Evolutionary conservation across 2,888 invertebrate genomes (phyloP).

Genomic region (Drosophila eohydei): DNA sequence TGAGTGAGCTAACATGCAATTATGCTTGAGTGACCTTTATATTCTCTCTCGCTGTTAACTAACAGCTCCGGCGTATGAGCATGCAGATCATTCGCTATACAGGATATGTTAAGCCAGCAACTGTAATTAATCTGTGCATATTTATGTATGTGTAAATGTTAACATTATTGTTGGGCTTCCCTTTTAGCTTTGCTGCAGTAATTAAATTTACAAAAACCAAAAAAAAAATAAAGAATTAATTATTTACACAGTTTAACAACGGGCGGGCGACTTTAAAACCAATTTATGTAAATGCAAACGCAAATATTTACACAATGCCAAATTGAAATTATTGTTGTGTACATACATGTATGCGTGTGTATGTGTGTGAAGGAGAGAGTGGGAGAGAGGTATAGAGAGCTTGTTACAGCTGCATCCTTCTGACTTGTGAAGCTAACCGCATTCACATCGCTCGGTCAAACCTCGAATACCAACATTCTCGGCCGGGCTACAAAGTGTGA

Average conservation of each 20-base stretch:
- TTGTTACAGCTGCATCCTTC: slow-evolving; percentile 6
- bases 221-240: slow-evolving; percentile 64
- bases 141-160: slow-evolving; percentile 4
- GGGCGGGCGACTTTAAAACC: slow-evolving; percentile 57
- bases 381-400: not conserved
- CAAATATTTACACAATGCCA: slow-evolving; percentile 65
- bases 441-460: slow-evolving; percentile 19
- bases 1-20: not conserved
- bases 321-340: slow-evolving; percentile 63
- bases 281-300: slow-evolving; percentile 67
- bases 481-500: not conserved
- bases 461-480: slow-evolving; percentile 16
- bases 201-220: slow-evolving; percentile 64
- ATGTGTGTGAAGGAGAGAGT: not conserved
- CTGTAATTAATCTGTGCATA: slow-evolving; percentile 11
- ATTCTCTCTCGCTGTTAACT: slow-evolving; percentile 14
- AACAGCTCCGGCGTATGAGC: slow-evolving; percentile 1
- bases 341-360: not conserved
- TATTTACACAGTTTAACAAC: slow-evolving; percentile 56
- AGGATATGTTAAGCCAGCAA: slow-evolving; percentile 10
- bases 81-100: not conserved
- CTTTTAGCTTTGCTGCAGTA: slow-evolving; percentile 32
- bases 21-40: not conserved
- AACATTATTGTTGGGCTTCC: slow-evolving; percentile 9
- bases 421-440: slow-evolving; percentile 24